Evolutionary conservation across 2,113 vertebrate genomes (phyloP).

Genomic region (Proteles cristata): DNA sequence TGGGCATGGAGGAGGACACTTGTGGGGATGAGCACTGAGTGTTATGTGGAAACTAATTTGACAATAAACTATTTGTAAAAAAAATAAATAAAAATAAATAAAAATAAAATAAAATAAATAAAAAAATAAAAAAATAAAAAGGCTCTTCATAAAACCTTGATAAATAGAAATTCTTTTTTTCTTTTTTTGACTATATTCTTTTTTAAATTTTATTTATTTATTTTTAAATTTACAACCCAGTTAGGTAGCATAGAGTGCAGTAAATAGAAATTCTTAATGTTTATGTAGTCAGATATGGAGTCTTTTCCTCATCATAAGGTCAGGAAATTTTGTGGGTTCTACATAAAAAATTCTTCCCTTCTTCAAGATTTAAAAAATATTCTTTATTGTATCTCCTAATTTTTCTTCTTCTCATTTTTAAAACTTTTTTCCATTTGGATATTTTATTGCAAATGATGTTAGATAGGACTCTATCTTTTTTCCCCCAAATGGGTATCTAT

Average conservation of each 20-base stretch:
- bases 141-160: not conserved
- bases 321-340: not conserved
- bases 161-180: not conserved
- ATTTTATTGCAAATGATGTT: not conserved
- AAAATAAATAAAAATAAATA: too few species aligned
- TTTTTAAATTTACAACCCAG: too few species aligned
- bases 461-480: not conserved
- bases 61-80: too few species aligned
- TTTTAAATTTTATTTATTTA: too few species aligned
- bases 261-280: not conserved
- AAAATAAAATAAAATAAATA: too few species aligned
- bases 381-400: not conserved
- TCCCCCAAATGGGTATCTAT: not conserved
- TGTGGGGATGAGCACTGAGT: too few species aligned
- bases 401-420: not conserved
- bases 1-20: too few species aligned
- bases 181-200: too few species aligned
- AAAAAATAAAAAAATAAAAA: not conserved
- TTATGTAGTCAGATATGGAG: not conserved
- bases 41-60: too few species aligned
- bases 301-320: not conserved
- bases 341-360: not conserved
- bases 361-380: not conserved
- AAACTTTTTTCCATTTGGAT: not conserved
- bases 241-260: too few species aligned